These are phyloP conservation scores for Operophtera brumata DNA, from an alignment of 2,888 invertebrate species.

Conservation along the genomic window DNA sequence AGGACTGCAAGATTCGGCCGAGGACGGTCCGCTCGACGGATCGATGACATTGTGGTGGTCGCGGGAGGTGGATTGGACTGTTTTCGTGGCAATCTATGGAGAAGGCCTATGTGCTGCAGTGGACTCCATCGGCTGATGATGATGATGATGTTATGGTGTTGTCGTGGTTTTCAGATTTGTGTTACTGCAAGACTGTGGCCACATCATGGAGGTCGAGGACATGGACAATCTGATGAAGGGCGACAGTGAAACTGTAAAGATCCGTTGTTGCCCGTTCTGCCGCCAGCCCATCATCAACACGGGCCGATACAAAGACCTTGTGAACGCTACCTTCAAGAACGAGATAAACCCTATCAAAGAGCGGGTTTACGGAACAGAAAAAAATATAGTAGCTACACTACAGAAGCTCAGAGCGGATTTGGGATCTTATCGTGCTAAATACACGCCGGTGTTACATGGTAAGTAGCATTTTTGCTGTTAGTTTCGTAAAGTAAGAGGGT, in stretches of 20 bases:
- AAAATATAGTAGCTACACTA: slow-evolving; percentile 42
- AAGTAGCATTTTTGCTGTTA: slow-evolving; percentile 16
- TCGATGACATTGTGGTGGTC: too few relatives aligned
- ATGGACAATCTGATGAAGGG: slow-evolving; percentile 67
- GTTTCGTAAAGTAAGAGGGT: too few relatives aligned
- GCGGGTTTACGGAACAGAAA: slow-evolving; percentile 55
- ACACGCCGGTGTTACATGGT: slow-evolving; percentile 22
- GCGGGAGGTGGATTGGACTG: too few relatives aligned
- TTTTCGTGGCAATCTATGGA: too few relatives aligned
- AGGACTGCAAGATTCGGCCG: too few relatives aligned
- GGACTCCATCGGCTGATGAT: too few relatives aligned
- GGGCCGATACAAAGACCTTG: slow-evolving; percentile 77
- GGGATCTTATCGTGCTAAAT: slow-evolving; percentile 23
- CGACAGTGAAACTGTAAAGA: slow-evolving; percentile 49
- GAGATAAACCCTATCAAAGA: slow-evolving; percentile 68
- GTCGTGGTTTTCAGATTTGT: slow-evolving; percentile 65
- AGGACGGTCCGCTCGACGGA: too few relatives aligned
- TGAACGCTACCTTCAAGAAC: slow-evolving; percentile 61
- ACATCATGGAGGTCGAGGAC: slow-evolving; percentile 68
- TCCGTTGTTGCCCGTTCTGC: slow-evolving; percentile 81
- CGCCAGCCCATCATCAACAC: slow-evolving; percentile 80
- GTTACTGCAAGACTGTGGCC: slow-evolving; percentile 75
- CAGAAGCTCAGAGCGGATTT: slow-evolving; percentile 32
- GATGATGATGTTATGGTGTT: too few relatives aligned
- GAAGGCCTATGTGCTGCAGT: too few relatives aligned